These are phyloP conservation scores for Dicrurus megarhynchus DNA, from an alignment of 2,113 vertebrate genomes.

Conservation along the genomic window DNA sequence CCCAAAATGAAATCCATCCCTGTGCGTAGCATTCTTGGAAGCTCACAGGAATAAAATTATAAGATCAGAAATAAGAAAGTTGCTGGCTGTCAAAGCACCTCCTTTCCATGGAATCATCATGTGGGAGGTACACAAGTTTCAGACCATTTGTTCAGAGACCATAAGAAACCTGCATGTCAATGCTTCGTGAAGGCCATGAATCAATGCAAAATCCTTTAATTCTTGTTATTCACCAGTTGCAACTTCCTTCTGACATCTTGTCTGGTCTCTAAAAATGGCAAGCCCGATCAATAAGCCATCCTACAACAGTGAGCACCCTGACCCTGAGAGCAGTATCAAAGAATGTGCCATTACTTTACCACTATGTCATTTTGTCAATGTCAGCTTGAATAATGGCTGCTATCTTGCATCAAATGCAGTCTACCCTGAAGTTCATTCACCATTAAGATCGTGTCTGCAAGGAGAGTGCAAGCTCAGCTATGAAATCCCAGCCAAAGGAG, in stretches of 20 bases:
- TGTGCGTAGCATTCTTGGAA: slow-evolving; percentile 15
- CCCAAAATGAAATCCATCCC: slow-evolving; percentile 39
- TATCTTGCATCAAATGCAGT: slow-evolving; percentile 64
- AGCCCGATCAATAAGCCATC: neutral
- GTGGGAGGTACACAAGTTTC: neutral
- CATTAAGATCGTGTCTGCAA: slow-evolving; percentile 9
- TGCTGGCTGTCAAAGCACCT: neutral
- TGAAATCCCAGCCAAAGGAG: slow-evolving; percentile 29
- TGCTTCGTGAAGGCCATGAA: rapidly evolving
- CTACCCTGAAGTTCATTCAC: slow-evolving; percentile 61
- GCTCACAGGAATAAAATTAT: neutral
- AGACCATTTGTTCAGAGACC: neutral
- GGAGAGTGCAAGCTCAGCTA: slow-evolving; percentile 58
- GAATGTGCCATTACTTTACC: slow-evolving; percentile 47
- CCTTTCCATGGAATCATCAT: neutral
- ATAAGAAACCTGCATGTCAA: neutral
- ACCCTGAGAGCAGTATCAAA: slow-evolving; percentile 60
- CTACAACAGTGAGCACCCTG: slow-evolving; percentile 33
- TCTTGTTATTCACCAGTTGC: slow-evolving; percentile 8
- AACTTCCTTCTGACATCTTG: slow-evolving; percentile 39
- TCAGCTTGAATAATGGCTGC: slow-evolving; percentile 62
- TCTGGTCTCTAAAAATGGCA: slow-evolving; percentile 48
- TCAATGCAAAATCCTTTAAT: slow-evolving; percentile 19
- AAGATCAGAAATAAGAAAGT: neutral
- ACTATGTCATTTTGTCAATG: slow-evolving; percentile 64